A percentile compares a stretch with the other conserved stretches of the same genome.
Evolutionary conservation across 2,888 invertebrate species (phyloP).

Genomic region (Troides helena): DNA sequence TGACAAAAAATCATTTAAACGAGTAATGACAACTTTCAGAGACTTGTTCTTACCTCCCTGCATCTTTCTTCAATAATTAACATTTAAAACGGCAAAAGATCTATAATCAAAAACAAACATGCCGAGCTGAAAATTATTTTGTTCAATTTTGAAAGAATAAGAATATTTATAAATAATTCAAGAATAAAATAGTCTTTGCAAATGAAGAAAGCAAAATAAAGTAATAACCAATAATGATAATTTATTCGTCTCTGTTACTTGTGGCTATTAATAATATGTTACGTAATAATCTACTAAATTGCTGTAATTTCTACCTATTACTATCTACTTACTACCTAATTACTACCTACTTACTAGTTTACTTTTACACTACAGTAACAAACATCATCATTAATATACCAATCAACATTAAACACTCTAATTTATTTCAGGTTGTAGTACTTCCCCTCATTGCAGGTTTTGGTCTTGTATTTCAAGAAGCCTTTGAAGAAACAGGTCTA

Average conservation of each 20-base stretch:
- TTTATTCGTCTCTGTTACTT: no score
- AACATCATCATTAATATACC: no score
- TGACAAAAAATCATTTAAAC: neutral
- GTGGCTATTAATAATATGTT: no score
- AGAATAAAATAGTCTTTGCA: neutral
- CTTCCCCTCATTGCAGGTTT: conserved; percentile 83
- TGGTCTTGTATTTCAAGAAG: conserved; percentile 84
- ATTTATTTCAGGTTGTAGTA: conserved; percentile 66
- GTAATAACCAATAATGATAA: no score
- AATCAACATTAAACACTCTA: conserved; percentile 1
- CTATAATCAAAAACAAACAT: neutral
- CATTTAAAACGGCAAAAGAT: neutral
- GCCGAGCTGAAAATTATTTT: neutral
- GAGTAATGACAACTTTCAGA: neutral
- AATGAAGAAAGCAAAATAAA: no score
- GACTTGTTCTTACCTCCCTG: neutral
- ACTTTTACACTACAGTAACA: no score
- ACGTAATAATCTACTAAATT: no score
- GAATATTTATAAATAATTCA: neutral
- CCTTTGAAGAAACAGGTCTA: conserved; percentile 78
- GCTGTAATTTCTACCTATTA: no score
- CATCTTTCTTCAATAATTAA: neutral
- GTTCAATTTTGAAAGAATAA: neutral
- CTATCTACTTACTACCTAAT: no score
- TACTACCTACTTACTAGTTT: no score